Conservation (phyloP, 2,797 vertebrate genomes). For the Xenentodon cancila region DNA sequence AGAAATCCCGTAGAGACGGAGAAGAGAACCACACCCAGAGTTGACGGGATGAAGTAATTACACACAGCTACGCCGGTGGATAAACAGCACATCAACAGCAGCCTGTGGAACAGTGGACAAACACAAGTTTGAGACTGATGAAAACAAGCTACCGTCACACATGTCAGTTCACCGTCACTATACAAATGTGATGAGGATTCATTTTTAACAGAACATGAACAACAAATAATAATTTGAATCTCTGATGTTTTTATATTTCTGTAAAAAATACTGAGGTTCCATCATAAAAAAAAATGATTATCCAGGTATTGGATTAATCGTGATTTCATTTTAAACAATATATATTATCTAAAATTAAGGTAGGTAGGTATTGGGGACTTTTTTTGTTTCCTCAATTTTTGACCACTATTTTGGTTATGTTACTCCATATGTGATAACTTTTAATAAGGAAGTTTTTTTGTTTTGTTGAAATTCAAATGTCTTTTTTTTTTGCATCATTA, state of each 20-base stretch:
- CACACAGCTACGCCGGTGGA: constrained; percentile 87
- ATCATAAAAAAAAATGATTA: background rate
- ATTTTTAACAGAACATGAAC: background rate
- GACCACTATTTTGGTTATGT: too few relatives aligned
- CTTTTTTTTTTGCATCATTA: too few relatives aligned
- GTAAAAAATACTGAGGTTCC: background rate
- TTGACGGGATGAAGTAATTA: constrained; percentile 93
- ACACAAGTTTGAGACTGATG: constrained; percentile 10
- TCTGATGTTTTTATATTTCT: background rate
- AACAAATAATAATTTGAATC: constrained; percentile 1
- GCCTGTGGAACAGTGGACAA: constrained; percentile 77
- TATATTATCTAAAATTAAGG: background rate
- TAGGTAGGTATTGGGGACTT: too few relatives aligned
- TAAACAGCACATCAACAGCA: constrained; percentile 90
- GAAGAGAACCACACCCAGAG: constrained; percentile 91
- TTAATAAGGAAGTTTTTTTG: too few relatives aligned
- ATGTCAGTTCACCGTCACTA: constrained; percentile 25
- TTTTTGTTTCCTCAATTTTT: too few relatives aligned
- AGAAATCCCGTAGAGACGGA: constrained; percentile 92
- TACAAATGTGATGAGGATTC: constrained; percentile 10
- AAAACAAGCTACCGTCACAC: constrained; percentile 20
- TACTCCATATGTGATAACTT: too few relatives aligned
- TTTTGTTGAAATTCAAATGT: too few relatives aligned
- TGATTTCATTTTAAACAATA: background rate
- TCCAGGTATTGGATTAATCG: background rate